Base-by-base conservation (phyloP, 2,797 vertebrate species). In the Syngnathus rostellatus region DNA sequence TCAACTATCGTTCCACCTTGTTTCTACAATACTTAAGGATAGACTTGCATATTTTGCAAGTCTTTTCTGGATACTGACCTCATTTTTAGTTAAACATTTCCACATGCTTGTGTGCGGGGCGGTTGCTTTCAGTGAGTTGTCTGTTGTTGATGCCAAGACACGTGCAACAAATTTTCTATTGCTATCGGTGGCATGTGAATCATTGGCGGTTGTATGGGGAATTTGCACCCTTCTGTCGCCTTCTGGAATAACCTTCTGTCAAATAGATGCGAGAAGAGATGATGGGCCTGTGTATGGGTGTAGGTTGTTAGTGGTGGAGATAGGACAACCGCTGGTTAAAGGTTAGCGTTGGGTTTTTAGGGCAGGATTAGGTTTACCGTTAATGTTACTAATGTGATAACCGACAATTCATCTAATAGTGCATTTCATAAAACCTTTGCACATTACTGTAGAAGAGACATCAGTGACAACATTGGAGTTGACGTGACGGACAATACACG, bases 401-500 rank as follows among this genome's bases (percentile, higher is more conserved):
- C 37, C 25, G 16, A 12, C 2, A 14, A 57, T 2, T 6, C 14
- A 17, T 67, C 62, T 45, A 62, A 71, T 65, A 64, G 76, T 64
- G 74, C 80, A 77, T 60, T 17, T 46, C 14, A 14, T 16, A 46
- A 46, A 46, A n/a, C 19, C 19, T 51, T n/a, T 51, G 50, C 46
- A n/a, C 46, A 50, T 0, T 19, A 50, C 46, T 8, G 46, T 17
- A 6, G 46, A n/a, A 19, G n/a, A 21, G n/a, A 51, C 50, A 21
- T 51, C n/a, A 82, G 73, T 58, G 25, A 79, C 62, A 9, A 19
- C 51, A 23, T 11, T 1, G 21, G 21, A 31, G 31, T 31, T 45
- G 60, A 23, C 16, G 53, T 66, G 50, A 77, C 45, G 71, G 75
- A 40, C 64, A 60, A 63, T 65, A 79, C 73, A 54, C 39, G 65